phyloP scores from a whole-genome alignment of 1,140 invertebrate species.

The Lysiphlebus fabarum region DNA sequence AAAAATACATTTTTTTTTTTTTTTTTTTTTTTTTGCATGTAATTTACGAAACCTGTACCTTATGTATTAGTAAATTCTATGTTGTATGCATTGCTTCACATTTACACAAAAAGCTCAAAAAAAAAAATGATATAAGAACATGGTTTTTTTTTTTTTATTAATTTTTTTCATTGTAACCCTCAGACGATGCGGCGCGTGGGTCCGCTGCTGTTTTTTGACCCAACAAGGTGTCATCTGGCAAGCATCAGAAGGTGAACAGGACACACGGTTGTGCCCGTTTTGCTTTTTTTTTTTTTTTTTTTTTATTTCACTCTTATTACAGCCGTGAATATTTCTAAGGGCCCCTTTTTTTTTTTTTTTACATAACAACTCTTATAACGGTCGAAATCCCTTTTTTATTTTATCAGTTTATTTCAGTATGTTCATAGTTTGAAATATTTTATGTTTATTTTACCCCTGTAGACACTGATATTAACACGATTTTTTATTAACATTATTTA shows the following conservation, averaged over 20 bases:
- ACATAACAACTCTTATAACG: slow-evolving; percentile 7
- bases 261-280: slow-evolving; percentile 10
- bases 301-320: not conserved
- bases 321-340: not conserved
- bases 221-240: slow-evolving; percentile 29
- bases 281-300: slow-evolving; percentile 11
- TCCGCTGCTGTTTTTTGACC: slow-evolving; percentile 19
- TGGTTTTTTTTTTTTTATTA: slow-evolving; percentile 19
- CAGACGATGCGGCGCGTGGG: slow-evolving; percentile 23
- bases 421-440: not conserved
- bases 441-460: too few relatives aligned
- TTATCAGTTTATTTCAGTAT: not conserved
- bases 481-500: too few relatives aligned
- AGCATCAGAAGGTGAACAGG: slow-evolving; percentile 21
- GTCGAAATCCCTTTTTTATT: slow-evolving; percentile 16
- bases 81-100: too few relatives aligned
- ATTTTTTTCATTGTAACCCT: not conserved
- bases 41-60: not conserved
- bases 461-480: too few relatives aligned
- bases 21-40: not conserved
- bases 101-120: too few relatives aligned
- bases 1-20: not conserved
- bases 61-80: too few relatives aligned
- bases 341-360: too few relatives aligned
- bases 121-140: not conserved